Percentiles rank a stretch among this genome's conserved stretches.
Conservation (phyloP, 2,888 invertebrate genomes). For the Sphaerophoria taeniata region DNA sequence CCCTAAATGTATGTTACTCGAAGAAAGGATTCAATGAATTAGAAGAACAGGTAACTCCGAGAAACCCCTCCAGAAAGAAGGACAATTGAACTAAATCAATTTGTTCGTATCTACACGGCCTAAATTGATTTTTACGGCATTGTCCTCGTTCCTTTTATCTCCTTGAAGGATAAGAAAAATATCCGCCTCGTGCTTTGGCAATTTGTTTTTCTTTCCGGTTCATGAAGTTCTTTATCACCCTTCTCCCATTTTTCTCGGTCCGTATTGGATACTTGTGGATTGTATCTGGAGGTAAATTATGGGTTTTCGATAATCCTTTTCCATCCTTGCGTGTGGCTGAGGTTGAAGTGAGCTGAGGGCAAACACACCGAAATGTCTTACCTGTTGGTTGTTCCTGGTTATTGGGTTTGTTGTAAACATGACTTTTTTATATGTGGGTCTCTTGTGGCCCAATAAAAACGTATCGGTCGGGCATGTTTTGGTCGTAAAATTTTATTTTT, state of each 20-base stretch:
- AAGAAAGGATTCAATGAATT: slow-evolving; percentile 58
- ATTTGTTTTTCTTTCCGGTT: slow-evolving; percentile 59
- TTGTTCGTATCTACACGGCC: slow-evolving; percentile 69
- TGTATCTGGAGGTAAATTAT: slow-evolving; percentile 61
- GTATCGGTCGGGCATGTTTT: slow-evolving; percentile 20
- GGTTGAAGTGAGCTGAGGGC: background rate
- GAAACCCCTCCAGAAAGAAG: background rate
- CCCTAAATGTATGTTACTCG: slow-evolving; percentile 5
- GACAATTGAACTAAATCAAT: slow-evolving; percentile 65
- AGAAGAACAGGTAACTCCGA: slow-evolving; percentile 43
- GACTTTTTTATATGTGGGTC: slow-evolving; percentile 49
- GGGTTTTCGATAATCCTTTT: slow-evolving; percentile 72
- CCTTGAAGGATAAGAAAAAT: slow-evolving; percentile 49
- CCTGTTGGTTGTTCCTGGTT: slow-evolving; percentile 74
- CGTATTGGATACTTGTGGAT: slow-evolving; percentile 25
- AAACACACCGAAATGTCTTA: slow-evolving; percentile 24
- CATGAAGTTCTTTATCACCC: slow-evolving; percentile 24
- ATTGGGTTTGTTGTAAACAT: slow-evolving; percentile 65
- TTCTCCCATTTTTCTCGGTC: background rate
- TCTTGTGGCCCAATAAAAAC: slow-evolving; percentile 48
- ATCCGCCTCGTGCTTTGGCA: slow-evolving; percentile 58
- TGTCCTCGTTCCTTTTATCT: slow-evolving; percentile 48
- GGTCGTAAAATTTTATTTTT: slow-evolving; percentile 57
- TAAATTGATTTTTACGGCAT: slow-evolving; percentile 69
- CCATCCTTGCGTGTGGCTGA: slow-evolving; percentile 5